phyloP scores from a whole-genome alignment of 2,888 invertebrate species.

The Drosophila tanythrix region DNA sequence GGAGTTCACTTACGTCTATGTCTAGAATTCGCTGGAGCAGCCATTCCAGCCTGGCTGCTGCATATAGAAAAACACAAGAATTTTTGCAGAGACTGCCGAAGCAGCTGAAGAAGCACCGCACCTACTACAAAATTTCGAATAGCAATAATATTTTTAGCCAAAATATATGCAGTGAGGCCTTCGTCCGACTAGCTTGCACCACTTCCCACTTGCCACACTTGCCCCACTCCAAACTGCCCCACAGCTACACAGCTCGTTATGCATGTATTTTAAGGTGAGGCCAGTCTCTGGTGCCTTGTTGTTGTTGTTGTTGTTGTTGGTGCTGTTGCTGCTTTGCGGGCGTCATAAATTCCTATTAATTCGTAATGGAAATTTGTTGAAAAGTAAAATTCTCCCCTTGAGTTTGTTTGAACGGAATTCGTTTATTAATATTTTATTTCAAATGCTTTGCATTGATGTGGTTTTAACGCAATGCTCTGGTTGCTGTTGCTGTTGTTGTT shows the following conservation, averaged over 20 bases:
- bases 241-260: background rate
- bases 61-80: constrained; percentile 47
- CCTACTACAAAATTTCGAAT: constrained; percentile 69
- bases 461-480: constrained; percentile 1
- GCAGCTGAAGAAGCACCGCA: constrained; percentile 15
- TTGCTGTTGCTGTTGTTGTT: constrained; percentile 2
- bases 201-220: background rate
- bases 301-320: constrained; percentile 3
- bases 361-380: constrained; percentile 75
- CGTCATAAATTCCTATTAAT: constrained; percentile 79
- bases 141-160: constrained; percentile 77
- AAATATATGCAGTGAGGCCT: constrained; percentile 47
- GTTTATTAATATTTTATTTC: constrained; percentile 74
- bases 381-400: constrained; percentile 35
- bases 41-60: constrained; percentile 36
- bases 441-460: constrained; percentile 41
- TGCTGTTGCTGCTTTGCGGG: constrained; percentile 12
- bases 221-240: background rate
- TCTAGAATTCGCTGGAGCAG: constrained; percentile 13
- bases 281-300: constrained; percentile 17
- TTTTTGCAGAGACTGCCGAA: constrained; percentile 37
- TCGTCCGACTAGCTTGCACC: constrained; percentile 1
- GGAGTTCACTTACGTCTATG: background rate
- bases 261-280: constrained; percentile 36
- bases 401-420: constrained; percentile 46